Evolutionary conservation across 2,113 vertebrate species (phyloP), one percentile per base, ranked within the genome.

Genomic region (Hydrochoerus hydrochaeris): DNA sequence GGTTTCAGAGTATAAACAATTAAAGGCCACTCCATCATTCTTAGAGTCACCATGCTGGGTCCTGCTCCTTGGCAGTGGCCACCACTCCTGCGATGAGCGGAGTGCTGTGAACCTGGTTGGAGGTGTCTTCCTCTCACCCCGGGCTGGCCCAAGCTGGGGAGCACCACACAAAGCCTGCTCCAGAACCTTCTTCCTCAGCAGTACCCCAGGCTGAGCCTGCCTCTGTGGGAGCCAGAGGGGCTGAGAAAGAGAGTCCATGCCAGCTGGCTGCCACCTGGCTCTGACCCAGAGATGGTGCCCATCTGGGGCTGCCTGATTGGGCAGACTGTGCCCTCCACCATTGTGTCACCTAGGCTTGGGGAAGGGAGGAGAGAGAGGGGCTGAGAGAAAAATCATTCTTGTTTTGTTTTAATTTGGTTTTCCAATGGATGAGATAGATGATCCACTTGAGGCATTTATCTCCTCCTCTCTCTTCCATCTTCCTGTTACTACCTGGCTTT

Each of bases 1-100:
- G 98, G 98, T 97, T 97, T 87, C 93, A 46, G 94, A 98, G 97
- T 88, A 91, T 75, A 96, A 97, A 98, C 98, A 98, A 98, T 98
- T 98, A 98, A 98, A 99, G 98, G 75, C 90, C 52, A 95, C 96
- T 98, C 98, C 60, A 97, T 98, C 98, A 98, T 98, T 92, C 97
- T 94, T 38, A 0, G 98, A 98, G 95, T 88, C 92, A 77, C 93
- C 2, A 32, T 2, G 67, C 88, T 62, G 88, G 0, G 0, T 88
- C 41, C 85, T 35, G 60, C 89, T 46, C 44, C 92, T 85, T 86
- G 4, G 95, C 95, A 95, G 95, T n/a, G 89, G 81, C 94, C 54
- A 17, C 91, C 10, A 0, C 12, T 83, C 82, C 52, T 52, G 84
- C 8, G 32, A 78, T 62, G 52, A 94, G 84, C 90, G 62, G 69